phyloP scores from a whole-genome alignment of 2,888 invertebrate species.

The Choristoneura rosaceana region DNA sequence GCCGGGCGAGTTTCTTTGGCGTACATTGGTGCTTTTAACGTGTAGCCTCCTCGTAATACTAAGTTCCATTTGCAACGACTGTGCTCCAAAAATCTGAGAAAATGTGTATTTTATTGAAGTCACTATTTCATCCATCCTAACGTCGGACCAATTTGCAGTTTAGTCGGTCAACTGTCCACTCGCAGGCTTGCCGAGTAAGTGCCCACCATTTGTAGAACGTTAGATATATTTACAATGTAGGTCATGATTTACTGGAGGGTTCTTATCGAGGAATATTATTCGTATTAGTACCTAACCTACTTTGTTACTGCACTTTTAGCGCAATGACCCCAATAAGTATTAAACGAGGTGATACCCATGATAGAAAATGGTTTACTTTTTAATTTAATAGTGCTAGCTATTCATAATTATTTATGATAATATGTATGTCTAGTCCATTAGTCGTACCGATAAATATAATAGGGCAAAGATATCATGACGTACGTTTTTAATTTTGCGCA shows the following conservation, averaged over 20 bases:
- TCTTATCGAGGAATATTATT: conserved; percentile 62
- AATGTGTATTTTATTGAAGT: conserved; percentile 32
- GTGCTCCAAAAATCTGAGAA: conserved; percentile 13
- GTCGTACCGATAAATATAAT: neutral
- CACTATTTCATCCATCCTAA: conserved; percentile 37
- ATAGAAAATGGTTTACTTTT: conserved; percentile 25
- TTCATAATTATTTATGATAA: neutral
- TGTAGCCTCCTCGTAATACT: conserved; percentile 14
- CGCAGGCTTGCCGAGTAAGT: conserved; percentile 52
- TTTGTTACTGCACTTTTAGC: conserved; percentile 50
- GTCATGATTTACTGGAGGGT: conserved; percentile 77
- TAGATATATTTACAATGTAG: conserved; percentile 58
- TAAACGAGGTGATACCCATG: conserved; percentile 12
- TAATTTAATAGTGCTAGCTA: neutral
- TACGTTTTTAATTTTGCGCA: neutral
- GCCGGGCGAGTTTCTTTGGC: conserved; percentile 55
- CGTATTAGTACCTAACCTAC: conserved; percentile 64
- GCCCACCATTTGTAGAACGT: conserved; percentile 42
- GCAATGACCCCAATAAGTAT: conserved; percentile 36
- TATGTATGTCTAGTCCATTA: neutral
- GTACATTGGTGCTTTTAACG: conserved; percentile 10
- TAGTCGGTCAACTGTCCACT: conserved; percentile 60
- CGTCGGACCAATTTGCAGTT: conserved; percentile 43
- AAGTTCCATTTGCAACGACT: conserved; percentile 10
- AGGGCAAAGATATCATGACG: neutral